phyloP scores from a whole-genome alignment of 2,888 invertebrate genomes.

The Teinopalpus imperialis region DNA sequence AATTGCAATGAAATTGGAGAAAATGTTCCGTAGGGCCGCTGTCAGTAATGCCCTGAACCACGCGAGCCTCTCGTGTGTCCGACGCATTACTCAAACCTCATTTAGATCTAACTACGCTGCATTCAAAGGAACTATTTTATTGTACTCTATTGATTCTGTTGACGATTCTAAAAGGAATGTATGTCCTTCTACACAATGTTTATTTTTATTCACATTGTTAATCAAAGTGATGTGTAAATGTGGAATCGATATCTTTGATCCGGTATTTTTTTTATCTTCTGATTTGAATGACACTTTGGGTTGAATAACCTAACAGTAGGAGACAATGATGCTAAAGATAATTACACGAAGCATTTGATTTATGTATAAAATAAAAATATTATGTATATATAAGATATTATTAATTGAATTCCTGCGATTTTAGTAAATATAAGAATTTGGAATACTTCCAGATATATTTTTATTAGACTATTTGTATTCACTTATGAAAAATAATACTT shows the following conservation, averaged over 20 bases:
- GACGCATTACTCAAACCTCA: conserved; percentile 78
- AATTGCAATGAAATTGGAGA: conserved; percentile 32
- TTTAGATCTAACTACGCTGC: conserved; percentile 75
- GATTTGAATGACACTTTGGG: conserved; percentile 7
- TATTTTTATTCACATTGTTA: conserved; percentile 57
- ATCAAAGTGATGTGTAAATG: conserved; percentile 43
- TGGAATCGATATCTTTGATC: conserved; percentile 7
- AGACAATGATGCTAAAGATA: neutral
- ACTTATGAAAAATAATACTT: too few species aligned
- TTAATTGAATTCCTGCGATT: too few species aligned
- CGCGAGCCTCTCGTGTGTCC: conserved; percentile 70
- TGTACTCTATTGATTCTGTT: conserved; percentile 77
- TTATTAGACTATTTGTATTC: neutral
- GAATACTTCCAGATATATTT: neutral
- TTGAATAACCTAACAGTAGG: conserved; percentile 1
- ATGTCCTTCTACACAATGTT: conserved; percentile 54
- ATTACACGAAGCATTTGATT: too few species aligned
- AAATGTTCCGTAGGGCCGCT: conserved; percentile 32
- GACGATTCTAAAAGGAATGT: conserved; percentile 60
- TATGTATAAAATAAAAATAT: too few species aligned
- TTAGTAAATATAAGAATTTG: neutral
- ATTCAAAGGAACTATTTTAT: conserved; percentile 77
- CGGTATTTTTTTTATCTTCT: conserved; percentile 5
- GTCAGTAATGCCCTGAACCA: conserved; percentile 52
- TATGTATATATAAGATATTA: too few species aligned